Percentiles rank a stretch among this genome's conserved stretches.
Conservation (phyloP, 2,113 vertebrate species). For the Pseudorhombus dupliciocellatus region DNA sequence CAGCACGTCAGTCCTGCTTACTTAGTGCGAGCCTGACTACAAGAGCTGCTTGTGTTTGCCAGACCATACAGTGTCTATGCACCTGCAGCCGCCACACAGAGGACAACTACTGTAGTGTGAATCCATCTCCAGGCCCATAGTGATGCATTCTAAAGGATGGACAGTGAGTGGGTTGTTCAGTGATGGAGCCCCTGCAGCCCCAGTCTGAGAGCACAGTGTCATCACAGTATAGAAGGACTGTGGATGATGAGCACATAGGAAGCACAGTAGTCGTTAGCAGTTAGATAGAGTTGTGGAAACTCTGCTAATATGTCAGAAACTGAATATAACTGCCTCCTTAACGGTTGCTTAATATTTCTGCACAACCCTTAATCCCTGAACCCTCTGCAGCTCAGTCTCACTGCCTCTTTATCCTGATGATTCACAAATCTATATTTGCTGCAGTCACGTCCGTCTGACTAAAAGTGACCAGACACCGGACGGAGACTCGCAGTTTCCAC, state of each 20-base stretch:
- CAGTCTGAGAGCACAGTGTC: neutral
- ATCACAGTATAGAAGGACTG: slow-evolving; percentile 2
- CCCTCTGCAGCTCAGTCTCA: neutral
- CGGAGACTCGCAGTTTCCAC: slow-evolving; percentile 7
- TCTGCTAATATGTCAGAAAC: slow-evolving; percentile 6
- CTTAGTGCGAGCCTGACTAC: no score
- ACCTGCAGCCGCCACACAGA: slow-evolving; percentile 29
- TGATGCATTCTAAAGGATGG: slow-evolving; percentile 27
- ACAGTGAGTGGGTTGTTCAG: slow-evolving; percentile 46
- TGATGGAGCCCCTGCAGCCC: neutral
- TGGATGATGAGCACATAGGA: neutral
- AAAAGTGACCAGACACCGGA: slow-evolving; percentile 19
- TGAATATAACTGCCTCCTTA: no score
- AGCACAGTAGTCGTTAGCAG: neutral
- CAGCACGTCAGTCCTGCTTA: neutral
- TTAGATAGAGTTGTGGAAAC: neutral
- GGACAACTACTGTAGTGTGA: slow-evolving; percentile 2
- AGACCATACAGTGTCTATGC: slow-evolving; percentile 3
- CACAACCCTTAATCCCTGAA: neutral
- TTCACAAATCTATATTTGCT: slow-evolving; percentile 36
- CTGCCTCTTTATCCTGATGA: neutral
- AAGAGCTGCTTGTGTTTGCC: slow-evolving; percentile 36
- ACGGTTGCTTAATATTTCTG: neutral
- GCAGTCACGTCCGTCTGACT: slow-evolving; percentile 38
- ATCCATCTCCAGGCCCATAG: slow-evolving; percentile 30